Conservation (phyloP, 53 echinoderm and acorn worm species). For the Echinarachnius parma region DNA sequence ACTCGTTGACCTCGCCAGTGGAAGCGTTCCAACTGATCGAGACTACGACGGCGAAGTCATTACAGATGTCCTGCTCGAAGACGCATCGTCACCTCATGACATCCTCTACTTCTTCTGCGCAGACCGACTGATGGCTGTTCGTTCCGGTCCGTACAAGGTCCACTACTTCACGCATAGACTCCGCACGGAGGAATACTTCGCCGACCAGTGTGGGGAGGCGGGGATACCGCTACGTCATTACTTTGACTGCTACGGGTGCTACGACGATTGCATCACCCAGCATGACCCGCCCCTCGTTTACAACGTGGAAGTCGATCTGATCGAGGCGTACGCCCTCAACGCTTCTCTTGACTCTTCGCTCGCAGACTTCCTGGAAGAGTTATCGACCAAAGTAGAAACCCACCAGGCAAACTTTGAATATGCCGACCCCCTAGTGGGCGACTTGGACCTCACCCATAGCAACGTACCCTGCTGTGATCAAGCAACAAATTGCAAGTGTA, state of each 20-base stretch:
- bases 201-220: slow-evolving; percentile 9
- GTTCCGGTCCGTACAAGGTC: slow-evolving; percentile 66
- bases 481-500: slow-evolving; percentile 25
- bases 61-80: slow-evolving; percentile 48
- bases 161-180: slow-evolving; percentile 70
- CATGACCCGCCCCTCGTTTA: slow-evolving; percentile 71
- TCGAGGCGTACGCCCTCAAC: slow-evolving; percentile 34
- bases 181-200: slow-evolving; percentile 1
- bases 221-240: slow-evolving; percentile 38
- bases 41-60: slow-evolving; percentile 67
- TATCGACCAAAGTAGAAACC: slow-evolving; percentile 2
- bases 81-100: slow-evolving; percentile 44
- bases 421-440: slow-evolving; percentile 1
- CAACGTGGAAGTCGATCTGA: slow-evolving; percentile 67
- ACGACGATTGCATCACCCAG: slow-evolving; percentile 45
- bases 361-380: slow-evolving; percentile 1
- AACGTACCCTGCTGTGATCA: slow-evolving; percentile 20
- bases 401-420: not conserved
- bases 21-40: slow-evolving; percentile 49
- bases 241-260: slow-evolving; percentile 45
- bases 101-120: slow-evolving; percentile 67
- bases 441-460: slow-evolving; percentile 1
- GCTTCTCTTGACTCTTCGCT: not conserved
- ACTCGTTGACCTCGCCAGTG: slow-evolving; percentile 71
- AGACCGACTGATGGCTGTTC: slow-evolving; percentile 69